Evolutionary conservation across 2,797 vertebrate species (phyloP).

Genomic region (Phyllotis vaccarum): DNA sequence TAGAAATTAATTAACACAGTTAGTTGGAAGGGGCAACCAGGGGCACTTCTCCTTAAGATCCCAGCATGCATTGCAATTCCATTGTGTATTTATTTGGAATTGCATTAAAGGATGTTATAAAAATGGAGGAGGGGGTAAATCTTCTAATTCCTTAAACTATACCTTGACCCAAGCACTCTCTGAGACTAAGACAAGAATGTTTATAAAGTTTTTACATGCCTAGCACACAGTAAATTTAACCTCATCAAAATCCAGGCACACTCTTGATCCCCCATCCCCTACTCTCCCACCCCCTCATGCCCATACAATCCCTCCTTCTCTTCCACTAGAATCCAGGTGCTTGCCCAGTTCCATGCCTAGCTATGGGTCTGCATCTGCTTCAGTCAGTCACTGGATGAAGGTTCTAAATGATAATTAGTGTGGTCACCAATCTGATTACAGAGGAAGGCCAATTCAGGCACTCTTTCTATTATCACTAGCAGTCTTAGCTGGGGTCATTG

Average conservation of each 20-base stretch:
- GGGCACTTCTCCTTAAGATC: background rate
- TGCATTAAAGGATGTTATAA: slow-evolving; percentile 18
- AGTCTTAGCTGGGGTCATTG: too few relatives aligned
- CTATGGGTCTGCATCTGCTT: too few relatives aligned
- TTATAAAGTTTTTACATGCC: background rate
- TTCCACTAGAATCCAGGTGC: too few relatives aligned
- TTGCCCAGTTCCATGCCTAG: too few relatives aligned
- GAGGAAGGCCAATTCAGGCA: too few relatives aligned
- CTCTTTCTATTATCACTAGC: too few relatives aligned
- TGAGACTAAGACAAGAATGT: slow-evolving; percentile 26
- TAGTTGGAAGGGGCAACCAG: background rate
- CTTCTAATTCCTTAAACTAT: background rate
- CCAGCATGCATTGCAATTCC: background rate
- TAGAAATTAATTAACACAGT: background rate
- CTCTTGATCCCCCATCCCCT: too few relatives aligned
- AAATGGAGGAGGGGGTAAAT: background rate
- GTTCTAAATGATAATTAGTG: too few relatives aligned
- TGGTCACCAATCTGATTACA: too few relatives aligned
- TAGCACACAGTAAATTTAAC: background rate
- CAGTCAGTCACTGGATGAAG: too few relatives aligned
- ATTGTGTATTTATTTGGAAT: background rate
- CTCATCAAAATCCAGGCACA: background rate
- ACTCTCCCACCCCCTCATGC: too few relatives aligned
- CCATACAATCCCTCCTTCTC: too few relatives aligned
- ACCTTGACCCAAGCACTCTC: background rate